Base-by-base conservation (phyloP, 2,797 vertebrate species). In the Pampus argenteus region DNA sequence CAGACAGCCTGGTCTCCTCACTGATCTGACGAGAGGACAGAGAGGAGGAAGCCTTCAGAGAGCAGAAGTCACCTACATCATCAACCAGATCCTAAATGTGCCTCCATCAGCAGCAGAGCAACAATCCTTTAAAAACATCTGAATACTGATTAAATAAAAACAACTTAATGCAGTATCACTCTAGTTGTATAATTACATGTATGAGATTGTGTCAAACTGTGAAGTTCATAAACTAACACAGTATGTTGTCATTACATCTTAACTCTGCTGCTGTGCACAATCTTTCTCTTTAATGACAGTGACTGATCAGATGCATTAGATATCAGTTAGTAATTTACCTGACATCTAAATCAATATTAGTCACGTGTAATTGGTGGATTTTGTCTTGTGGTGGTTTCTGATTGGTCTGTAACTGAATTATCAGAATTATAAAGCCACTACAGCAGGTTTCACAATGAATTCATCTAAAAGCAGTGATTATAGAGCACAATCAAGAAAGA, bases 1-100 rank as follows among this genome's bases (percentile, higher is more conserved):
- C 89, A 85, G 94, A 93, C 86, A 93, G 93, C 91, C 91, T 95
- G 92, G 94, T 93, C 88, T 97, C 96, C 92, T 97, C 97, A 95
- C 94, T 95, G 93, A 96, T 96, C 98, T 99, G 94, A 96, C 90
- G 69, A 96, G 91, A 95, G 91, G 88, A 94, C 74, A 91, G 70
- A 88, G 74, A 2, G 68, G 79, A 88, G 64, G 76, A 78, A 74
- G 83, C 84, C 77, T 88, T 90, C 86, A 90, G 85, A 82, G 71
- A 79, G 62, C 59, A 62, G 64, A 28, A 54, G 25, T 73, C 79
- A 71, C 42, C 74, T 20, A n/a, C 76, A 81, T 68, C 73, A 76
- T 60, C n/a, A 42, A 55, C 20, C 71, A 65, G 6, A 62, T 36
- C 54, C 52, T 13, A 51, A 9, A 80, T 44, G 74, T 59, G 51